A percentile compares a stretch with the other conserved stretches of the same genome.
Evolutionary conservation across 2,113 vertebrate species (phyloP).

Genomic region (Ophiodon elongatus): DNA sequence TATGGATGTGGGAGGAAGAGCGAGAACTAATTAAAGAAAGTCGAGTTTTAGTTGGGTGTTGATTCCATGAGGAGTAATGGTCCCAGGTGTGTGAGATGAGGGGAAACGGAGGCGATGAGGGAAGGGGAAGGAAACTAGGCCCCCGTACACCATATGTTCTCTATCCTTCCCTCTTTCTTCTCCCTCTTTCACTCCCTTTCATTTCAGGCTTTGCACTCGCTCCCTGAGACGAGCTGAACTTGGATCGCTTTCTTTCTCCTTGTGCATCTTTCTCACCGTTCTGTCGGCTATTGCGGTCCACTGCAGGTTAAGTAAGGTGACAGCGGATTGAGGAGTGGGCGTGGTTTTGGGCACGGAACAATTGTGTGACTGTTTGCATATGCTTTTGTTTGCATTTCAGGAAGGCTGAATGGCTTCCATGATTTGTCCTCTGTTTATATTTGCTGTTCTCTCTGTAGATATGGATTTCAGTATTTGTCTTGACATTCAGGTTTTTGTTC

Average conservation of each 20-base stretch:
- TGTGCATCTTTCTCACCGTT: slow-evolving; percentile 8
- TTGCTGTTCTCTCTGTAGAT: slow-evolving; percentile 7
- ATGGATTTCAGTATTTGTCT: slow-evolving; percentile 13
- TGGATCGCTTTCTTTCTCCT: slow-evolving; percentile 13
- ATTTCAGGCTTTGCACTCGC: slow-evolving; percentile 30
- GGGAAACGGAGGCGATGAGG: slow-evolving; percentile 37
- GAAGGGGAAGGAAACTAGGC: slow-evolving; percentile 50
- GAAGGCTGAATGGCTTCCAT: slow-evolving; percentile 14
- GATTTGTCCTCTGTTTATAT: slow-evolving; percentile 35
- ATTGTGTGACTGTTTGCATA: slow-evolving; percentile 42
- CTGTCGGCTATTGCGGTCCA: neutral
- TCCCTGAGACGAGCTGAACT: slow-evolving; percentile 29
- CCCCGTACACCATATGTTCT: slow-evolving; percentile 56
- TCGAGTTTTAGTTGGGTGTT: slow-evolving; percentile 64
- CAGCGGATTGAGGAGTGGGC: slow-evolving; percentile 29
- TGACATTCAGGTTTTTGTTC: neutral
- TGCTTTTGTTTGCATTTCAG: slow-evolving; percentile 38
- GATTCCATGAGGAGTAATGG: slow-evolving; percentile 58
- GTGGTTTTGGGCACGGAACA: slow-evolving; percentile 7
- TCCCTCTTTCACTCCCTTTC: slow-evolving; percentile 42
- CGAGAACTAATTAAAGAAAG: slow-evolving; percentile 68
- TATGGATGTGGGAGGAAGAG: slow-evolving; percentile 34
- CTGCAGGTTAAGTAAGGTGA: slow-evolving; percentile 55
- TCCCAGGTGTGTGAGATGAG: slow-evolving; percentile 67
- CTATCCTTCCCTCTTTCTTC: slow-evolving; percentile 39